Conservation (phyloP, 2,888 invertebrate genomes). For the Lepidochitona cinerea region DNA sequence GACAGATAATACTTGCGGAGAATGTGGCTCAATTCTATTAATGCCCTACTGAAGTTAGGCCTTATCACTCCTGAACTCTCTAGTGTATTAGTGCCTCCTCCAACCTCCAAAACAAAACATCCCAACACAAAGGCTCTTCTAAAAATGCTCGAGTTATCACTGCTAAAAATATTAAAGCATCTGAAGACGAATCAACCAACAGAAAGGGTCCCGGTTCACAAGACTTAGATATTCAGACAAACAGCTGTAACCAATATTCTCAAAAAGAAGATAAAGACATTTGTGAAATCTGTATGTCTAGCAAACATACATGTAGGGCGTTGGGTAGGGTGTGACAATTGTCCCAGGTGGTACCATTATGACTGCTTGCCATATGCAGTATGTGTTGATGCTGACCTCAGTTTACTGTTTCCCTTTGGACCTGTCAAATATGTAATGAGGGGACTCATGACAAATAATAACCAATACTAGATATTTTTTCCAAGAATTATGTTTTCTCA, state of each 20-base stretch:
- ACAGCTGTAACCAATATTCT: not conserved
- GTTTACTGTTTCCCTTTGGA: not conserved
- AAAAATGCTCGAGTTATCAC: not conserved
- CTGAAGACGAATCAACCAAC: not conserved
- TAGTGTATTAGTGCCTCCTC: not conserved
- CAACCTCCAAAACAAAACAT: not conserved
- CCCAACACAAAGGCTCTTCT: not conserved
- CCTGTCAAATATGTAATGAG: too few species aligned
- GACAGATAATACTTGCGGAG: not conserved
- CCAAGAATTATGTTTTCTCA: too few species aligned
- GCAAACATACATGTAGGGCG: too few species aligned
- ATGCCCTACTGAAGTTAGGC: not conserved
- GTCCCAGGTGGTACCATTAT: not conserved
- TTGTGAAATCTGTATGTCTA: not conserved
- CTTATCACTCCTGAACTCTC: not conserved
- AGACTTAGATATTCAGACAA: too few species aligned
- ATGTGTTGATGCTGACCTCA: not conserved
- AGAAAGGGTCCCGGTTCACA: too few species aligned
- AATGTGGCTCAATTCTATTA: not conserved
- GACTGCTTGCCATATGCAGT: not conserved
- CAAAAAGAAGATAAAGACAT: not conserved
- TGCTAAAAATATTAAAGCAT: not conserved
- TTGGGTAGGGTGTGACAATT: too few species aligned
- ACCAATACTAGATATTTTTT: too few species aligned
- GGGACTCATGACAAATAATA: too few species aligned